phyloP scores from a whole-genome alignment of 2,888 invertebrate genomes.

The Euclidia mi region DNA sequence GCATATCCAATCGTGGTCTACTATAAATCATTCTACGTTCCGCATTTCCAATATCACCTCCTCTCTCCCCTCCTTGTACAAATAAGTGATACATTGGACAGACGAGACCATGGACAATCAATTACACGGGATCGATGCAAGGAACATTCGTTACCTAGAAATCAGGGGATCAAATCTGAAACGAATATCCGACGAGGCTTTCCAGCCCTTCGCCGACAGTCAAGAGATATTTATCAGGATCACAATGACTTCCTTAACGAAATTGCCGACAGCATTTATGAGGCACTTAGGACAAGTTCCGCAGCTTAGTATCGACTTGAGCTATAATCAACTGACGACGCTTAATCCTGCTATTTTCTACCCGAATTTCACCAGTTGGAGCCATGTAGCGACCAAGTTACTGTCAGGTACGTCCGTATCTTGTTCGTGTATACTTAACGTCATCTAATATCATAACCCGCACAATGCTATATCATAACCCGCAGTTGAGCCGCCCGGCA shows the following conservation, averaged over 20 bases:
- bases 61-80: constrained; percentile 93
- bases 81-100: constrained; percentile 93
- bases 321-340: constrained; percentile 94
- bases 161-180: constrained; percentile 94
- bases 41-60: constrained; percentile 93
- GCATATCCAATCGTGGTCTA: constrained; percentile 93
- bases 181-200: constrained; percentile 94
- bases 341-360: constrained; percentile 96
- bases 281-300: constrained; percentile 94
- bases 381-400: constrained; percentile 95
- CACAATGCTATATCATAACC: constrained; percentile 7
- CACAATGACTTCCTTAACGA: constrained; percentile 93
- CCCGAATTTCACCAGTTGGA: constrained; percentile 96
- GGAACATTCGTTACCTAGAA: constrained; percentile 94
- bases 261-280: constrained; percentile 95
- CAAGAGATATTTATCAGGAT: constrained; percentile 94
- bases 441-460: constrained; percentile 19
- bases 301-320: constrained; percentile 95
- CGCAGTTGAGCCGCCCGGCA: constrained; percentile 14
- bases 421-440: constrained; percentile 29
- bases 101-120: constrained; percentile 94
- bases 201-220: constrained; percentile 93
- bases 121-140: constrained; percentile 93
- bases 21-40: constrained; percentile 92
- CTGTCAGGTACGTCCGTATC: constrained; percentile 93